Conservation (phyloP, 2,797 vertebrate species). For the Momotus momota region DNA sequence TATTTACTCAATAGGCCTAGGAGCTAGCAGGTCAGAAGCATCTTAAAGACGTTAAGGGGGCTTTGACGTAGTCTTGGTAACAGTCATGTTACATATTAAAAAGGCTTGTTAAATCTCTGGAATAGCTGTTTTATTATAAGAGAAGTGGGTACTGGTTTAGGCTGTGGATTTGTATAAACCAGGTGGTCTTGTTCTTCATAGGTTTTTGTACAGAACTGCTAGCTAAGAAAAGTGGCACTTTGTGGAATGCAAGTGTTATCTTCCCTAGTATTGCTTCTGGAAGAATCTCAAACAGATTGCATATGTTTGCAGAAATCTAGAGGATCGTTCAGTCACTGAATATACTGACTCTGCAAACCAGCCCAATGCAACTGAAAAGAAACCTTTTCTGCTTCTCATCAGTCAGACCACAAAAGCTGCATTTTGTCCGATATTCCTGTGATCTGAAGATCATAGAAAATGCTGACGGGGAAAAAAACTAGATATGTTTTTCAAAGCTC, state of each 20-base stretch:
- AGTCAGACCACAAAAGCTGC: neutral
- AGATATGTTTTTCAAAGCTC: neutral
- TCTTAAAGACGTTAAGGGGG: neutral
- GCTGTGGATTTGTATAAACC: neutral
- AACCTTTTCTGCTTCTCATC: neutral
- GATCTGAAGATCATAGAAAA: neutral
- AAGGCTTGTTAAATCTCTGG: neutral
- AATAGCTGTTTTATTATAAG: neutral
- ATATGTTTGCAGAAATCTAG: neutral
- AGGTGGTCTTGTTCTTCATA: neutral
- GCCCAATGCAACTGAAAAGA: neutral
- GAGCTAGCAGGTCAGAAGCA: neutral
- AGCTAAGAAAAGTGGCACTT: neutral
- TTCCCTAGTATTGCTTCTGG: neutral
- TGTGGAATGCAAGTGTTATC: neutral
- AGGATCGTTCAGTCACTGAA: neutral
- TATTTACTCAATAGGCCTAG: neutral
- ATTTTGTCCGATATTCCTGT: neutral
- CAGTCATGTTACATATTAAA: neutral
- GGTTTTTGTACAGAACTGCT: neutral
- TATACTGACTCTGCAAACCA: neutral
- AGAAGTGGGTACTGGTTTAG: neutral
- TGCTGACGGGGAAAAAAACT: neutral
- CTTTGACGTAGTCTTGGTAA: neutral
- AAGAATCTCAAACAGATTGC: neutral